Base-by-base conservation (phyloP, 2,797 vertebrate species). In the Lemur catta region DNA sequence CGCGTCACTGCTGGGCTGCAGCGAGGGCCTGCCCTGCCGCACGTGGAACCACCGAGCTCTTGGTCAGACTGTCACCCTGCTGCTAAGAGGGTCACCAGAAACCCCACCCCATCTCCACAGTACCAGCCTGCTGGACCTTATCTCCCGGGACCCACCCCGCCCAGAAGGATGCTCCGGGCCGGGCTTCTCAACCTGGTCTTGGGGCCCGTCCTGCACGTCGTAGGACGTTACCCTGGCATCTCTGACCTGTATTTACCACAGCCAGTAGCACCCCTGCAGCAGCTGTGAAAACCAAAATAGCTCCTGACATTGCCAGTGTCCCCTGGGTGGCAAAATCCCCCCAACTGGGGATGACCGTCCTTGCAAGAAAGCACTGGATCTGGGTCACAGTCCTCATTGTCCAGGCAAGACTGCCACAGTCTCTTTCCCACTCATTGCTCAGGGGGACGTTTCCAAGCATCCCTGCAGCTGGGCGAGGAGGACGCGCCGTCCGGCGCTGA, bases 361-460 rank as follows among this genome's bases (percentile, higher is more conserved):
- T 26, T 4, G 67, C 22, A n/a, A 13, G 55, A 48, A 35, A 11
- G 63, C 20, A 6, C 1, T 1, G 6, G 12, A 6, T 26, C 22
- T n/a, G 0, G n/a, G 75, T 63, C 50, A 38, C 24, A 12, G 43
- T 38, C 28, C 67, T 43, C 22, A 2, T 0, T 26, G 69, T 12
- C n/a, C 18, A 33, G 13, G 14, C 10, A 13, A n/a, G 24, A 41
- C 5, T 2, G 30, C 43, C 4, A 10, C 18, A 1, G 1, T 22
- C 20, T 17, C 38, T 1, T 4, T 30, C 12, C 4, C 1, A 9
- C 57, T 79, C 46, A 1, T 24, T 20, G 14, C 38, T 18, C 46
- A 0, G 5, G 30, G 20, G 63, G 28, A 18, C 0, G 4, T 22
- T 59, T 52, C 30, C 1, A 35, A 59, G 12, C 30, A 4, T 14